Conservation (phyloP, 2,888 invertebrate species). For the Drosophila melanosoma region DNA sequence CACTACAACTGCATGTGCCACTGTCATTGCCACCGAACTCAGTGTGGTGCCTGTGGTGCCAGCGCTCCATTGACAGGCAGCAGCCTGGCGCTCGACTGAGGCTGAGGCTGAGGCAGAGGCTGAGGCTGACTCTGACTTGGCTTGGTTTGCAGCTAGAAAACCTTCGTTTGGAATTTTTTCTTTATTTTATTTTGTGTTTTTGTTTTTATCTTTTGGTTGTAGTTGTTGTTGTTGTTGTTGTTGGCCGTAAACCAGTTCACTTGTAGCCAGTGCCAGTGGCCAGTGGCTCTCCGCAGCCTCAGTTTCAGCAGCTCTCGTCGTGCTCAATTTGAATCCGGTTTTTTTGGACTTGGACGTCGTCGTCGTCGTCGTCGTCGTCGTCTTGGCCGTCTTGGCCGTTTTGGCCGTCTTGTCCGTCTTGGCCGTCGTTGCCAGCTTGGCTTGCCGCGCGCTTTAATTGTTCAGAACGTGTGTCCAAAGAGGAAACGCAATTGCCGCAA, state of each 20-base stretch:
- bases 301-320: constrained; percentile 63
- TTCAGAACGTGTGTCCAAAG: constrained; percentile 80
- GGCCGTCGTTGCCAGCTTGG: constrained; percentile 59
- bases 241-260: constrained; percentile 76
- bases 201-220: constrained; percentile 17
- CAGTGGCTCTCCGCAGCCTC: constrained; percentile 52
- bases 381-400: constrained; percentile 24
- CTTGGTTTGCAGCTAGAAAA: constrained; percentile 53
- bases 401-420: constrained; percentile 30
- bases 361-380: constrained; percentile 41
- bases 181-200: constrained; percentile 21
- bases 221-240: constrained; percentile 19
- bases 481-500: constrained; percentile 81
- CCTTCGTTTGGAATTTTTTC: constrained; percentile 73
- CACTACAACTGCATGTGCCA: constrained; percentile 84
- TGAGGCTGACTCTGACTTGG: constrained; percentile 26
- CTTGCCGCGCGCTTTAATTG: constrained; percentile 74
- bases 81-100: constrained; percentile 64
- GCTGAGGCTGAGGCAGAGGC: constrained; percentile 16
- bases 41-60: constrained; percentile 83
- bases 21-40: constrained; percentile 85
- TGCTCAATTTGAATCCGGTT: constrained; percentile 80
- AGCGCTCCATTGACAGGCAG: constrained; percentile 59
- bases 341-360: constrained; percentile 64
- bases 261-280: constrained; percentile 80